Evolutionary conservation across 35 echinoderm and acorn worm genomes (phyloP), one percentile per base, ranked within the genome.

Genomic region (Amphiura filiformis): DNA sequence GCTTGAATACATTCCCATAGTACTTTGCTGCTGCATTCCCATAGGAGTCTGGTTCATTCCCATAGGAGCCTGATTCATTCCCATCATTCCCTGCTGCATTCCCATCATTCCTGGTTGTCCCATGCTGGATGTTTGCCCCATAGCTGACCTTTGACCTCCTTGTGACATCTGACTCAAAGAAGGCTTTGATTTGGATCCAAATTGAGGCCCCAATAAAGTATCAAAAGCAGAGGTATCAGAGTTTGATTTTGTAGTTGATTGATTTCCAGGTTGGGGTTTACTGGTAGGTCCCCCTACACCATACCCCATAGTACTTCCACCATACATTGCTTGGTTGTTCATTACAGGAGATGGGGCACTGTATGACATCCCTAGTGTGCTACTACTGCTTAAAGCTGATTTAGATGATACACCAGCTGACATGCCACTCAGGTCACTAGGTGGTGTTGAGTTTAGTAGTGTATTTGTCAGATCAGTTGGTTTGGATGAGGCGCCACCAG

Each of bases 211-310:
- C 22, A 99, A 81, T 38, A 99, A 57, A 13, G 78, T 82, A 86
- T 99, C 96, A 76, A 99, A 93, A 42, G 96, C 78, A 14, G 96
- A 94, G 80, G 94, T 82, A 39, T 99, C 93, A 20, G 93, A 56
- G 80, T 93, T 97, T 37, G 77, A 77, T 65, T 91, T 89, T 34
- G 34, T 31, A 83, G 82, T 31, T 81, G 77, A 64, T 75, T 90
- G 79, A 76, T 34, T 35, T 79, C 31, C 78, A 57, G 39, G 26
- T 30, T 37, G 31, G 11, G 39, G 37, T 0, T 20, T 30, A 0
- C 26, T 80, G 9, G 80, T 61, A 35, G 49, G 49, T 18, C 26
- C 37, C 13, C 77, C 83, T 22, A 34, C 52, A 39, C 81, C 86
- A 39, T 38, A 86, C 26, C 44, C 76, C 12, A 41, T 32, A 18